These are phyloP conservation scores for Barypeithes pellucidus DNA, from an alignment of 2,888 invertebrate species.

Conservation along the genomic window DNA sequence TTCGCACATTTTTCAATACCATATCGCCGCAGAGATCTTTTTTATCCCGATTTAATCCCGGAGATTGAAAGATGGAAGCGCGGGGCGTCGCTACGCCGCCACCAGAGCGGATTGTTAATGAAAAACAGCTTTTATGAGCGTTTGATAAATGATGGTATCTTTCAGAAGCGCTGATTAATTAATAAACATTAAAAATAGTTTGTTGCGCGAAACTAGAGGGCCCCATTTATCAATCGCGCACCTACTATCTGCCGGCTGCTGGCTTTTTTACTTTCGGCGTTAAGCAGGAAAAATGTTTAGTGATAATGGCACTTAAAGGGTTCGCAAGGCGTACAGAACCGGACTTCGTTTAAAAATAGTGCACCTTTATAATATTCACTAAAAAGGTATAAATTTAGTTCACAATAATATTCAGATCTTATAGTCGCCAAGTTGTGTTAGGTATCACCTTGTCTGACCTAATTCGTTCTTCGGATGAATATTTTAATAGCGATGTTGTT, in stretches of 20 bases:
- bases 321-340: slow-evolving; percentile 1
- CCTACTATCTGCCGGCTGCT: slow-evolving; percentile 43
- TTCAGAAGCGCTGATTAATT: slow-evolving; percentile 65
- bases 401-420: too few relatives aligned
- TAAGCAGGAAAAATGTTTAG: background rate
- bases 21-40: slow-evolving; percentile 40
- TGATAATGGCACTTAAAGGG: slow-evolving; percentile 11
- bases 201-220: slow-evolving; percentile 56
- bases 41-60: slow-evolving; percentile 41
- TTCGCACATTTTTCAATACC: slow-evolving; percentile 31
- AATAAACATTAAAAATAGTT: slow-evolving; percentile 66
- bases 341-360: background rate
- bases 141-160: slow-evolving; percentile 66
- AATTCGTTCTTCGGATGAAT: too few relatives aligned
- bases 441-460: too few relatives aligned
- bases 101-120: slow-evolving; percentile 60
- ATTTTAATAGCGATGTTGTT: too few relatives aligned
- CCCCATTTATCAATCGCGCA: slow-evolving; percentile 53
- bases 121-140: slow-evolving; percentile 64
- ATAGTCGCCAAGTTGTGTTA: too few relatives aligned
- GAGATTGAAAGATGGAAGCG: slow-evolving; percentile 43
- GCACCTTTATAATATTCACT: background rate
- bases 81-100: slow-evolving; percentile 44
- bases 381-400: too few relatives aligned
- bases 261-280: slow-evolving; percentile 36